phyloP scores from a whole-genome alignment of 2,797 vertebrate species.

The Phrynocephalus forsythii region DNA sequence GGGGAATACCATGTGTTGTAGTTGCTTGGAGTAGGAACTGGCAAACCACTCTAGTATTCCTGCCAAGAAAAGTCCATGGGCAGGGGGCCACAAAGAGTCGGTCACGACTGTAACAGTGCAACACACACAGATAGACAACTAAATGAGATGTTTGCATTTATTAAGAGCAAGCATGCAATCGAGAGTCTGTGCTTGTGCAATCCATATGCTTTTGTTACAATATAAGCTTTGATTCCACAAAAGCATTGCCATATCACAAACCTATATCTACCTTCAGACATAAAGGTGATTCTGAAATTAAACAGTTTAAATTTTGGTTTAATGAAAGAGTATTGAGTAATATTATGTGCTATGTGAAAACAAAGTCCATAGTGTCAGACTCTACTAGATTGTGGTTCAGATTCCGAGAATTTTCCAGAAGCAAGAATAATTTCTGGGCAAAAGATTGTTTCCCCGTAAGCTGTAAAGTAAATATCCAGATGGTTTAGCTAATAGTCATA shows the following conservation, averaged over 20 bases:
- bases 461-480: neutral
- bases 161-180: no score
- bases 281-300: neutral
- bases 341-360: neutral
- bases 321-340: neutral
- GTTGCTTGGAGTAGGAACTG: no score
- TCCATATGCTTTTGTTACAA: neutral
- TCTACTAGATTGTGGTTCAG: neutral
- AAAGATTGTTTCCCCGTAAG: neutral
- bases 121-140: no score
- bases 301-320: neutral
- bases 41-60: no score
- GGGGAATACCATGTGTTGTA: no score
- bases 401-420: neutral
- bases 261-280: neutral
- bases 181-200: neutral
- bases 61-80: no score
- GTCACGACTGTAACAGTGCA: no score
- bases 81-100: no score
- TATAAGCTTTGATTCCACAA: no score
- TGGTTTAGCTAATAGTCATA: neutral
- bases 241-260: no score
- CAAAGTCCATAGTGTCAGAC: neutral
- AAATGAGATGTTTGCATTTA: neutral
- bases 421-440: neutral